Conservation (phyloP, 2,797 vertebrate species). For the Lepilemur septentrionalis region DNA sequence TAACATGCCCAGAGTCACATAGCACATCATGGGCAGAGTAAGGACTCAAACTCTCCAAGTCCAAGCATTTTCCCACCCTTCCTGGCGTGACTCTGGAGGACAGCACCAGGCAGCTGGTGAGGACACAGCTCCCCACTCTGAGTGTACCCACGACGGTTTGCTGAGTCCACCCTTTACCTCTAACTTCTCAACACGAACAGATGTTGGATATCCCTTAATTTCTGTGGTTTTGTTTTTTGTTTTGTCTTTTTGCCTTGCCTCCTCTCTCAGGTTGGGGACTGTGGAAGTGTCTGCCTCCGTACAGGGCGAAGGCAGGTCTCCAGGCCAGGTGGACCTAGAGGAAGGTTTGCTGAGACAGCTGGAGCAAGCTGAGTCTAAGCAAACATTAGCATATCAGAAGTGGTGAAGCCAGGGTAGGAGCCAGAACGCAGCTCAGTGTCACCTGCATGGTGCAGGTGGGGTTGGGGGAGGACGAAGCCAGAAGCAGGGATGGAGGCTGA, state of each 20-base stretch:
- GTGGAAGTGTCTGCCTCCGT: background rate
- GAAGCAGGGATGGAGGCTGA: background rate
- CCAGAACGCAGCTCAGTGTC: background rate
- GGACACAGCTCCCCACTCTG: background rate
- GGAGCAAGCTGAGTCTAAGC: background rate
- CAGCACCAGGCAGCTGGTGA: background rate
- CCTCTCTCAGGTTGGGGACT: background rate
- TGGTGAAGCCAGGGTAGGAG: background rate
- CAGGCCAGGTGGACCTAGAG: background rate
- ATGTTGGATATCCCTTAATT: background rate
- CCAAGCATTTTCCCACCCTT: background rate
- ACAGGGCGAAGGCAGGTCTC: background rate
- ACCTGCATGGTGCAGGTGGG: background rate
- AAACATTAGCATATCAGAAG: background rate
- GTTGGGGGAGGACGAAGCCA: accelerated
- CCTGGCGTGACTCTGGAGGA: background rate
- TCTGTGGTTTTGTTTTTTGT: background rate
- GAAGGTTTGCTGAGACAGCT: background rate
- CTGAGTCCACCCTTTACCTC: background rate
- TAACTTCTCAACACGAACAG: background rate
- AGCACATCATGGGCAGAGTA: background rate
- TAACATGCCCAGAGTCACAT: background rate
- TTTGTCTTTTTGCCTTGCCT: background rate
- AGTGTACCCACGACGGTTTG: accelerated
- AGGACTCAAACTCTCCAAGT: background rate